These are phyloP conservation scores for Sebastes trivittatus DNA, from an alignment of 2,797 vertebrate genomes.

Conservation along the genomic window DNA sequence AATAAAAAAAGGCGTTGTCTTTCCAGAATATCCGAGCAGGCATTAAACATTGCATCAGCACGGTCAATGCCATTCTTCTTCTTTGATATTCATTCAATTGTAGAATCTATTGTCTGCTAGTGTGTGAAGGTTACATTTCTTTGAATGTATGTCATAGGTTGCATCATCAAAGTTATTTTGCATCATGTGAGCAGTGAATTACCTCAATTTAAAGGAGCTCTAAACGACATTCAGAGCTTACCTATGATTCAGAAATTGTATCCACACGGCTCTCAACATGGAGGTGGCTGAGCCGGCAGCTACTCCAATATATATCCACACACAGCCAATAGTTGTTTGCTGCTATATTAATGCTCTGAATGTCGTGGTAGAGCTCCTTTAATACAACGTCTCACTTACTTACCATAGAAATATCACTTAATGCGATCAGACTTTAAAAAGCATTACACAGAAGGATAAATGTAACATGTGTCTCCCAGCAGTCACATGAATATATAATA, in stretches of 20 bases:
- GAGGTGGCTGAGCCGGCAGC: neutral
- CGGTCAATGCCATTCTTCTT: slow-evolving; percentile 1
- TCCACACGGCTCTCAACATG: neutral
- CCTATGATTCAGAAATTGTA: neutral
- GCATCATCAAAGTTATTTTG: slow-evolving; percentile 31
- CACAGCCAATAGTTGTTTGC: neutral
- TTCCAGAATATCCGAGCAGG: slow-evolving; percentile 20
- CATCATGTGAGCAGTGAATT: slow-evolving; percentile 21
- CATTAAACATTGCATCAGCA: slow-evolving; percentile 41
- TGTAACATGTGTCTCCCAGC: neutral
- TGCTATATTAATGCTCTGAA: neutral
- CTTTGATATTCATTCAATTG: slow-evolving; percentile 27
- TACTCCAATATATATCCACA: too few relatives aligned
- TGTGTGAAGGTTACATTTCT: slow-evolving; percentile 6
- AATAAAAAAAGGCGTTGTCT: slow-evolving; percentile 17
- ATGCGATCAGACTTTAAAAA: neutral
- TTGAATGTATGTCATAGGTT: slow-evolving; percentile 11
- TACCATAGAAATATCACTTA: neutral
- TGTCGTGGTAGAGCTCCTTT: neutral
- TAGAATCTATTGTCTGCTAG: slow-evolving; percentile 13
- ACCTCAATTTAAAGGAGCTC: slow-evolving; percentile 10
- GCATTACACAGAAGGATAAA: neutral
- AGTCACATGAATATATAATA: neutral
- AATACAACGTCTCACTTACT: neutral
- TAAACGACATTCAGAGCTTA: neutral